Conservation (phyloP, 1,140 invertebrate species). For the Scaptomyza hsui region DNA sequence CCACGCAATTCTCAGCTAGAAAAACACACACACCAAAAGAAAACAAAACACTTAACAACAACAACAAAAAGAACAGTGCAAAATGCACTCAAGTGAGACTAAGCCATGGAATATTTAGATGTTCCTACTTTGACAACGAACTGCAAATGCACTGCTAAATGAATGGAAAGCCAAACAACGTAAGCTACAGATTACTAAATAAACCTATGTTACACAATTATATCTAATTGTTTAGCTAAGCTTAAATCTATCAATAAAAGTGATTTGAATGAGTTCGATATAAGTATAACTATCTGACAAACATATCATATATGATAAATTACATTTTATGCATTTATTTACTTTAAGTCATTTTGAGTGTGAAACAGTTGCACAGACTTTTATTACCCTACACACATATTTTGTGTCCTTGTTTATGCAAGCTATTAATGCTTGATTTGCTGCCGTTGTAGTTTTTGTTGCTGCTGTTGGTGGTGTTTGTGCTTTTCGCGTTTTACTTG, state of each 20-base stretch:
- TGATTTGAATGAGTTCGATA: too few relatives aligned
- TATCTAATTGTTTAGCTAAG: too few relatives aligned
- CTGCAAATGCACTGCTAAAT: slow-evolving; percentile 21
- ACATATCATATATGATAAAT: too few relatives aligned
- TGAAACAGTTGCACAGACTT: slow-evolving; percentile 33
- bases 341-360: slow-evolving; percentile 12
- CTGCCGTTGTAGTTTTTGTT: slow-evolving; percentile 35
- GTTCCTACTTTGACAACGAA: slow-evolving; percentile 8
- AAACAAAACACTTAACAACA: not conserved
- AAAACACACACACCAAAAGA: not conserved
- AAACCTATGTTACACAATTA: too few relatives aligned
- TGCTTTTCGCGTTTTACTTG: slow-evolving; percentile 69
- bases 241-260: too few relatives aligned
- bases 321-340: not conserved
- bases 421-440: slow-evolving; percentile 60
- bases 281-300: too few relatives aligned
- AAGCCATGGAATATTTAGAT: slow-evolving; percentile 23
- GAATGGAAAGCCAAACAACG: not conserved
- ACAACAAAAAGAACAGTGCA: not conserved
- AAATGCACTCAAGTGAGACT: slow-evolving; percentile 29
- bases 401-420: slow-evolving; percentile 24
- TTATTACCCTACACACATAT: slow-evolving; percentile 41
- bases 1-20: slow-evolving; percentile 12
- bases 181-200: not conserved
- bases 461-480: slow-evolving; percentile 56